A percentile compares a stretch with the other conserved stretches of the same genome.
Evolutionary conservation across 2,113 vertebrate genomes (phyloP).

Genomic region (Canis aureus): DNA sequence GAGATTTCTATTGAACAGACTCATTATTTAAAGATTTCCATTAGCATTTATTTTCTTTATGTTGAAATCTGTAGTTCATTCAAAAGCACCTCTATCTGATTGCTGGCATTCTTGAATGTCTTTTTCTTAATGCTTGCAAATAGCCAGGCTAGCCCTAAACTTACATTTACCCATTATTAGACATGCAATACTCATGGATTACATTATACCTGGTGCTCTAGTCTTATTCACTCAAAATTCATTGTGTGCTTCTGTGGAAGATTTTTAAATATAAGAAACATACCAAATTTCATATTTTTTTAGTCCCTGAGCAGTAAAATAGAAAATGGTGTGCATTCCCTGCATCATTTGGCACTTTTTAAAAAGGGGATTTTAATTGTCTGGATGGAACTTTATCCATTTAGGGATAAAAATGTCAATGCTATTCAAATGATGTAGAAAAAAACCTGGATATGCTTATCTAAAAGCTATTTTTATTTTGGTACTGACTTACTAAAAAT

Average conservation of each 20-base stretch:
- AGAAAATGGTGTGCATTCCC: neutral
- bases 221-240: conserved; percentile 9
- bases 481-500: conserved; percentile 16
- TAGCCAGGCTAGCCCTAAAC: neutral
- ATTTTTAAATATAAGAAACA: conserved; percentile 46
- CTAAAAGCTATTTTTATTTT: conserved; percentile 37
- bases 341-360: neutral
- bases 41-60: neutral
- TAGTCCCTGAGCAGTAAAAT: neutral
- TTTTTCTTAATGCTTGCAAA: neutral
- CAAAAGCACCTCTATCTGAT: neutral
- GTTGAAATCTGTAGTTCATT: neutral
- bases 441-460: neutral
- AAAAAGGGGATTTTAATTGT: conserved; percentile 20
- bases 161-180: neutral
- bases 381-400: neutral
- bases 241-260: neutral
- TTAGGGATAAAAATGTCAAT: conserved; percentile 34
- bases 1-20: neutral
- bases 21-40: conserved; percentile 36
- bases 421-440: conserved; percentile 2
- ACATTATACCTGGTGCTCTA: neutral
- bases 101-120: neutral
- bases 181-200: neutral
- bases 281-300: neutral